These are phyloP conservation scores for Chelidonichthys spinosus DNA, from an alignment of 2,797 vertebrate genomes.

Conservation along the genomic window DNA sequence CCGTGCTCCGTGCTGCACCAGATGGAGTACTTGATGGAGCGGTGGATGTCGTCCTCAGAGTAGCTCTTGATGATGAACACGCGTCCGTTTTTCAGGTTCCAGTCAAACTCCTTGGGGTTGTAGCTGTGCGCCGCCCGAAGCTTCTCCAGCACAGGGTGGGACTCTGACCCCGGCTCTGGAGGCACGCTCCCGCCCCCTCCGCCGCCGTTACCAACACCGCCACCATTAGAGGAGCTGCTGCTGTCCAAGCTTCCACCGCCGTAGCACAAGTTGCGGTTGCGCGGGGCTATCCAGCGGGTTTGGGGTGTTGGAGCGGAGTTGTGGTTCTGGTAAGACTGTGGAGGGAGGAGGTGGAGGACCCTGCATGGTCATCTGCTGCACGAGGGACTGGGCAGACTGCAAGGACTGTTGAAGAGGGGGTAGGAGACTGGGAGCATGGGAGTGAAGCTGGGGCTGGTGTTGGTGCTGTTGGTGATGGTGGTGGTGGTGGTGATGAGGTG, in stretches of 20 bases:
- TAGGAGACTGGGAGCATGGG: conserved; percentile 77
- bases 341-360: conserved; percentile 83
- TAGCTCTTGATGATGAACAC: conserved; percentile 99
- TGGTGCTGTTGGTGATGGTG: conserved; percentile 81
- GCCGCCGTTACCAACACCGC: conserved; percentile 80
- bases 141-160: conserved; percentile 95
- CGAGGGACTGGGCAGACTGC: conserved; percentile 83
- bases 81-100: conserved; percentile 94
- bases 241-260: conserved; percentile 81
- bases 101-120: conserved; percentile 98
- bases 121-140: conserved; percentile 96
- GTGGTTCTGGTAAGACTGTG: conserved; percentile 91
- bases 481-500: conserved; percentile 73
- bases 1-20: conserved; percentile 99
- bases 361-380: conserved; percentile 87
- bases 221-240: conserved; percentile 73
- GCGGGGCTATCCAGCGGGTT: conserved; percentile 96
- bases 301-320: conserved; percentile 87
- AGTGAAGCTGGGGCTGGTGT: conserved; percentile 74
- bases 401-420: conserved; percentile 82
- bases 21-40: conserved; percentile 98
- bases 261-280: conserved; percentile 89
- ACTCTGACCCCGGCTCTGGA: conserved; percentile 78
- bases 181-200: conserved; percentile 61
- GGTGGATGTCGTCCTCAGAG: conserved; percentile 98